Evolutionary conservation across 1,140 invertebrate genomes (phyloP), one percentile per base, ranked within the genome.

Genomic region (Phymastichus coffea): DNA sequence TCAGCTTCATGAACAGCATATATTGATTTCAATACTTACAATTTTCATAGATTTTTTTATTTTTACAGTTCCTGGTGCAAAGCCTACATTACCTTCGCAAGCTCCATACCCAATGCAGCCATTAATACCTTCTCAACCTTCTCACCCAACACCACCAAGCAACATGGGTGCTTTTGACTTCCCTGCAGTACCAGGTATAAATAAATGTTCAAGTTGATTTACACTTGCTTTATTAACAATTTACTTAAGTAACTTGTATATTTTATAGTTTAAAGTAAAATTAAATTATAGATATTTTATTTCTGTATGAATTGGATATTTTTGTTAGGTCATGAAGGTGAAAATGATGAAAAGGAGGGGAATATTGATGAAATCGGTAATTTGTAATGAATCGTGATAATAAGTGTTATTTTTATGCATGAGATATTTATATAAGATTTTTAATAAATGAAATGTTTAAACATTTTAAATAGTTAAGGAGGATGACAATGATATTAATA

Each of bases 171-270:
- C 69, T 20, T 64, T 67, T 44, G 66, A 61, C 17, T 72, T 74
- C 64, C 73, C 73, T 8, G 67, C 72, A 12, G 67, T 70, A 28
- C 70, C 74, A 17, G 64, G 57, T 49, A 61, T 48, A 20, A 44
- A 46, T 40, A 2, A n/a, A 0, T 38, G 35, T 3, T 33, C 7
- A 44, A 15, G 2, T 35, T 35, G 23, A 49, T 20, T n/a, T n/a
- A n/a, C n/a, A n/a, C n/a, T n/a, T n/a, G n/a, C n/a, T n/a, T n/a
- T n/a, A n/a, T n/a, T n/a, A n/a, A n/a, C n/a, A n/a, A n/a, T n/a
- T n/a, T n/a, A 15, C 12, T 20, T 25, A n/a, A n/a, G n/a, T n/a
- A n/a, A n/a, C n/a, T n/a, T n/a, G n/a, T n/a, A n/a, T 35, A 54
- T 25, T 63, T 47, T 44, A 48, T 47, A 44, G 53, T 40, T 60